These are phyloP conservation scores for Hyphantria cunea DNA, from an alignment of 1,140 invertebrate genomes.

Conservation along the genomic window DNA sequence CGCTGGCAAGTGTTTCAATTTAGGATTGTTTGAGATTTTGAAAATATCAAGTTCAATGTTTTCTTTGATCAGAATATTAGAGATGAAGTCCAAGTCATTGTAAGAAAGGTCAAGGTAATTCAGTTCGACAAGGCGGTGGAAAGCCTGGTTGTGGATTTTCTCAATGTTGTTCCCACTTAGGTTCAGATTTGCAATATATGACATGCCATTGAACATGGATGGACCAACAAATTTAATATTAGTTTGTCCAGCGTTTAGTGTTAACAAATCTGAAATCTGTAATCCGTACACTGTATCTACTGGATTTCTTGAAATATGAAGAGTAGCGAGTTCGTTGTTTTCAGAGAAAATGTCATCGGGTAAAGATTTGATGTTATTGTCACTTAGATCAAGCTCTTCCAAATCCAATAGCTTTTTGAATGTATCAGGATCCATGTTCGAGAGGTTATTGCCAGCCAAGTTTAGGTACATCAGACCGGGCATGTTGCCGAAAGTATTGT, in stretches of 20 bases:
- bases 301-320: conserved; percentile 83
- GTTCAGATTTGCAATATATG: conserved; percentile 83
- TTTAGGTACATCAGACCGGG: conserved; percentile 84
- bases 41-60: conserved; percentile 86
- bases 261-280: conserved; percentile 81
- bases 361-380: conserved; percentile 83
- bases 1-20: conserved; percentile 83
- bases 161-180: conserved; percentile 85
- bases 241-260: conserved; percentile 85
- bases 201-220: conserved; percentile 84
- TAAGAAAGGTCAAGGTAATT: conserved; percentile 86
- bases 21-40: conserved; percentile 85
- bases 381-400: conserved; percentile 86
- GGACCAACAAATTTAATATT: conserved; percentile 84
- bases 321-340: conserved; percentile 83
- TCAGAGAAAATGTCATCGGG: conserved; percentile 83
- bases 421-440: conserved; percentile 82
- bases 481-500: conserved; percentile 84
- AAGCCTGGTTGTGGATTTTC: conserved; percentile 86
- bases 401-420: conserved; percentile 84
- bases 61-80: conserved; percentile 84
- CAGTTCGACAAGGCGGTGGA: conserved; percentile 83
- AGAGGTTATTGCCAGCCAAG: conserved; percentile 84
- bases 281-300: conserved; percentile 80
- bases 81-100: conserved; percentile 85